Percentiles rank a stretch among this genome's conserved stretches.
These are phyloP conservation scores for Morpho achilles DNA, from an alignment of 2,888 invertebrate genomes.

Conservation along the genomic window DNA sequence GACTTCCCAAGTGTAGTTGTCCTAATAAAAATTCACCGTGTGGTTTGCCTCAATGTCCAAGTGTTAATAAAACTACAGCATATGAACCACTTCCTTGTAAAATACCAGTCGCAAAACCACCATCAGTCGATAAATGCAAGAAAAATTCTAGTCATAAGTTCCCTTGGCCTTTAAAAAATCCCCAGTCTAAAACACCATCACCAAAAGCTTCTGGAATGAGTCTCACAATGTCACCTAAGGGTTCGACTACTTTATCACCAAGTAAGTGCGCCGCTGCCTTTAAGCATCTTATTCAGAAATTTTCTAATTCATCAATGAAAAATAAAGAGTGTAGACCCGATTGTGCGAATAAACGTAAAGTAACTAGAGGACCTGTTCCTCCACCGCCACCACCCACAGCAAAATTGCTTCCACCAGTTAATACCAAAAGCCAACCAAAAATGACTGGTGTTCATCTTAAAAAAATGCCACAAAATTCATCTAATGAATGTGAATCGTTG, in stretches of 20 bases:
- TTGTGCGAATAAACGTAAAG: conserved; percentile 27
- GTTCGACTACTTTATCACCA: conserved; percentile 10
- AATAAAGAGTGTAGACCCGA: conserved; percentile 31
- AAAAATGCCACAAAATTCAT: conserved; percentile 34
- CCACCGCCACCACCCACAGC: not conserved
- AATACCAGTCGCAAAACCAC: not conserved
- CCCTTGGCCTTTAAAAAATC: conserved; percentile 26
- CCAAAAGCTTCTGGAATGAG: conserved; percentile 14
- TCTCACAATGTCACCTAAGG: conserved; percentile 8
- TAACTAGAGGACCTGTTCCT: not conserved
- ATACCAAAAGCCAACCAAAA: conserved; percentile 23
- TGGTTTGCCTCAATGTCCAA: conserved; percentile 9
- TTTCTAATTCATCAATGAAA: conserved; percentile 13
- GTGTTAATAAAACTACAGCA: conserved; percentile 8
- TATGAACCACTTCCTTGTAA: not conserved
- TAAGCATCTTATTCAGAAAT: conserved; percentile 13
- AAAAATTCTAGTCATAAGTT: conserved; percentile 18
- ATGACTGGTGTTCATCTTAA: conserved; percentile 40
- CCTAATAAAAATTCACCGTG: conserved; percentile 1
- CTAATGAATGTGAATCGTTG: conserved; percentile 31
- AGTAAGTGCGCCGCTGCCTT: conserved; percentile 7
- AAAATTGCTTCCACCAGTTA: not conserved
- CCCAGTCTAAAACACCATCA: conserved; percentile 24
- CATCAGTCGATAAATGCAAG: conserved; percentile 8
- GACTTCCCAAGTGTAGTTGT: conserved; percentile 7